Evolutionary conservation across 2,113 vertebrate species (phyloP).

Genomic region (Solenodon paradoxus): DNA sequence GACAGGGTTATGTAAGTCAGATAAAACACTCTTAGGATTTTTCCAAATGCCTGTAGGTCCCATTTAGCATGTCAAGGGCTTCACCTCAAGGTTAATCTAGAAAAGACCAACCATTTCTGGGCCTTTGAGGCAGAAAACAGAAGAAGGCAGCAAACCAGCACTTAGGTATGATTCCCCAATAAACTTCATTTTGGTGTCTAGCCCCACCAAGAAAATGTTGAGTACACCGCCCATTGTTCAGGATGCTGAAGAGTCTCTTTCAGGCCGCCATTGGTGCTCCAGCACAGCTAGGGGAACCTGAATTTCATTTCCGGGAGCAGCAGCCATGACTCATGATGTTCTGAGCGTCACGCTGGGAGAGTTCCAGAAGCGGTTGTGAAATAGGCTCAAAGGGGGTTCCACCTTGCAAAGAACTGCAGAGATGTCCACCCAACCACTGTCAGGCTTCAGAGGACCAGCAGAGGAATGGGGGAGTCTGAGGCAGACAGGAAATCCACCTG

Average conservation of each 20-base stretch:
- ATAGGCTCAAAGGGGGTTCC: background rate
- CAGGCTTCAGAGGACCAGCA: background rate
- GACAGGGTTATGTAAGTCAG: background rate
- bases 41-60: background rate
- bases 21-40: background rate
- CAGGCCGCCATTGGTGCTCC: background rate
- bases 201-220: background rate
- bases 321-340: background rate
- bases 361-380: background rate
- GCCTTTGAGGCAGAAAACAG: background rate
- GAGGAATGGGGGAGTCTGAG: background rate
- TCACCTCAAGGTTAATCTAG: background rate
- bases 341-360: background rate
- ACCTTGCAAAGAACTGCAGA: background rate
- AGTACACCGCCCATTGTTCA: background rate
- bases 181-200: background rate
- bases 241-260: background rate
- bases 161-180: accelerated
- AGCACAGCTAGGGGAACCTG: background rate
- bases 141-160: background rate
- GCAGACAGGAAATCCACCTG: background rate
- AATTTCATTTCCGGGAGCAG: background rate
- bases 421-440: background rate
- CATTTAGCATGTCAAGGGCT: background rate
- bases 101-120: background rate